Conservation (phyloP, 2,888 invertebrate genomes). For the Callimorpha dominula region DNA sequence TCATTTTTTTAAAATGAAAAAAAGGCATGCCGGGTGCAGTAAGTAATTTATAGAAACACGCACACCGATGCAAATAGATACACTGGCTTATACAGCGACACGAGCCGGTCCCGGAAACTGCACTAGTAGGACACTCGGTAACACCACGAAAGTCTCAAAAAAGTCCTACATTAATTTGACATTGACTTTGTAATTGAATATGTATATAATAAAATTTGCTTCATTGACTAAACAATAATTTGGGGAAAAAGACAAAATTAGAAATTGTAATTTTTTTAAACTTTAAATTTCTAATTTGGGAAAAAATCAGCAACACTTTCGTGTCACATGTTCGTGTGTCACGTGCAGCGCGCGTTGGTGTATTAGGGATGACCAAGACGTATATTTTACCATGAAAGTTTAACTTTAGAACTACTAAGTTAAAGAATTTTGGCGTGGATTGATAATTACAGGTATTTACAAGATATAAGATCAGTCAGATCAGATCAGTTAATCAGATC, state of each 20-base stretch:
- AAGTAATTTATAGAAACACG: too few relatives aligned
- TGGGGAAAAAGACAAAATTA: constrained; percentile 32
- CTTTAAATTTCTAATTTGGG: constrained; percentile 41
- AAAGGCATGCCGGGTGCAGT: too few relatives aligned
- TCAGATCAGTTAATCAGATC: too few relatives aligned
- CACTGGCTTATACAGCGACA: too few relatives aligned
- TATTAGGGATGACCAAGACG: constrained; percentile 29
- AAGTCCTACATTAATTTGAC: constrained; percentile 7
- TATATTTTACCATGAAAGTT: too few relatives aligned
- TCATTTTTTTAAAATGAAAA: too few relatives aligned
- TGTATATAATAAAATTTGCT: constrained; percentile 11
- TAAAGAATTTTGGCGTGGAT: too few relatives aligned
- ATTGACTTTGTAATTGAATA: constrained; percentile 2
- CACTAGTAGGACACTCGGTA: background rate
- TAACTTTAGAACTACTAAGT: too few relatives aligned
- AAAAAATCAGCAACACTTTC: constrained; percentile 42
- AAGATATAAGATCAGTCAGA: too few relatives aligned
- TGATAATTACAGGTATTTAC: too few relatives aligned
- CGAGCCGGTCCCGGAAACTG: background rate
- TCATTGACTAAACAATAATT: constrained; percentile 14
- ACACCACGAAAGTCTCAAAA: background rate
- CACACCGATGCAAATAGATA: too few relatives aligned
- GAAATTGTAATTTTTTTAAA: constrained; percentile 37
- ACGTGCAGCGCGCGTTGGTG: constrained; percentile 40
- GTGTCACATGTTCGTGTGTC: constrained; percentile 50